Evolutionary conservation across 2,888 invertebrate species (phyloP).

Genomic region (Ferdinandea cuprea): DNA sequence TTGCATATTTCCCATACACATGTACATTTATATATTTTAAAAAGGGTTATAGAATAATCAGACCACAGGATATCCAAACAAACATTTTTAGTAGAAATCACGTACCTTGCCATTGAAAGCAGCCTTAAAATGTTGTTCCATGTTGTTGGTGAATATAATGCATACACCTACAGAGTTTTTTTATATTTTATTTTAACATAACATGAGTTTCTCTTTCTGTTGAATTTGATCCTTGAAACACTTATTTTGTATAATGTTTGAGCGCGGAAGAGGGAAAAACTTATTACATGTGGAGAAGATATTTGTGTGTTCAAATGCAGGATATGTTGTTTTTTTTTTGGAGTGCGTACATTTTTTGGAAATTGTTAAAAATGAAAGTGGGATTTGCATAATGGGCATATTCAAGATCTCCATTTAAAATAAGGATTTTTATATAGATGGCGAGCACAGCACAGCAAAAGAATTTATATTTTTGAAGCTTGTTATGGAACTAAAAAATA

Average conservation of each 20-base stretch:
- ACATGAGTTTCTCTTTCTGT: background rate
- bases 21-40: too few species aligned
- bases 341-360: background rate
- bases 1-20: conserved; percentile 19
- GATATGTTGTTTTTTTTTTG: background rate
- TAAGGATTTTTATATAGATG: too few species aligned
- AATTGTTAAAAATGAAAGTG: background rate
- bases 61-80: conserved; percentile 20
- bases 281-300: background rate
- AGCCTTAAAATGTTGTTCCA: conserved; percentile 22
- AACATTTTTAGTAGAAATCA: conserved; percentile 46
- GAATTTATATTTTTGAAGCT: too few species aligned
- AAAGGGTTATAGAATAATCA: conserved; percentile 31
- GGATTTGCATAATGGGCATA: background rate
- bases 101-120: conserved; percentile 35
- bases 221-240: conserved; percentile 3
- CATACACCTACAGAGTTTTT: background rate
- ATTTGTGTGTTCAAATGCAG: background rate
- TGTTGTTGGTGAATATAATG: background rate
- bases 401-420: too few species aligned
- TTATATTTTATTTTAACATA: too few species aligned
- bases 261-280: background rate
- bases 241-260: background rate
- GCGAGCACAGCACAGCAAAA: too few species aligned
- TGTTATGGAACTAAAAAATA: too few species aligned